Percentiles rank a stretch among this genome's conserved stretches.
Conservation (phyloP, 2,888 invertebrate genomes). For the Thecocarcelia acutangulata region DNA sequence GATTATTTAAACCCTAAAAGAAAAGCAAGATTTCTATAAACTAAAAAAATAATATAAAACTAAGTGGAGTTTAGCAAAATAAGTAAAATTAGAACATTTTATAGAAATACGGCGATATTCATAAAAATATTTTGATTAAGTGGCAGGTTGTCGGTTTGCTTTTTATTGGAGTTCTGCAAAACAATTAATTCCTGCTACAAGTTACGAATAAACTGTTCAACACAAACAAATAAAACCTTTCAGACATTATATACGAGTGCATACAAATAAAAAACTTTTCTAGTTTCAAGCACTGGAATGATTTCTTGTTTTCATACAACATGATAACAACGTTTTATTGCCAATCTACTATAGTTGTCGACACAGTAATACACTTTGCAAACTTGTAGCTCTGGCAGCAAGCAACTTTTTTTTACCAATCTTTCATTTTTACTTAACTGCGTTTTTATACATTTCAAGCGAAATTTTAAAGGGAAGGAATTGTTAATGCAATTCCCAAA, state of each 20-base stretch:
- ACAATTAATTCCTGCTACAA: not conserved
- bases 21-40: not conserved
- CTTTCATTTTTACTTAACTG: not conserved
- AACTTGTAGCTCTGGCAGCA: constrained; percentile 11
- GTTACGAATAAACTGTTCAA: constrained; percentile 24
- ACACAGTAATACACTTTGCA: constrained; percentile 35
- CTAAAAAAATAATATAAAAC: constrained; percentile 17
- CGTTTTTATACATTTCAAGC: not conserved
- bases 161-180: not conserved
- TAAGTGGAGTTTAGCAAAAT: constrained; percentile 6
- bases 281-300: constrained; percentile 36
- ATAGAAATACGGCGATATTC: not conserved
- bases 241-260: not conserved
- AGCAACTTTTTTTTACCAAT: not conserved
- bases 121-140: not conserved
- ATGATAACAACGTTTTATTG: constrained; percentile 32
- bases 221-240: not conserved
- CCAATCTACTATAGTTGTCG: constrained; percentile 5
- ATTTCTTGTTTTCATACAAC: constrained; percentile 11
- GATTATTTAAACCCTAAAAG: not conserved
- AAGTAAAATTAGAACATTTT: not conserved
- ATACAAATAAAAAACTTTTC: constrained; percentile 30
- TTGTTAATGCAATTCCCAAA: too few relatives aligned
- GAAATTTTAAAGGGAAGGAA: too few relatives aligned
- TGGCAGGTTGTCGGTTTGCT: not conserved